phyloP scores from a whole-genome alignment of 1,140 invertebrate species.

The Chrysomallon squamiferum region DNA sequence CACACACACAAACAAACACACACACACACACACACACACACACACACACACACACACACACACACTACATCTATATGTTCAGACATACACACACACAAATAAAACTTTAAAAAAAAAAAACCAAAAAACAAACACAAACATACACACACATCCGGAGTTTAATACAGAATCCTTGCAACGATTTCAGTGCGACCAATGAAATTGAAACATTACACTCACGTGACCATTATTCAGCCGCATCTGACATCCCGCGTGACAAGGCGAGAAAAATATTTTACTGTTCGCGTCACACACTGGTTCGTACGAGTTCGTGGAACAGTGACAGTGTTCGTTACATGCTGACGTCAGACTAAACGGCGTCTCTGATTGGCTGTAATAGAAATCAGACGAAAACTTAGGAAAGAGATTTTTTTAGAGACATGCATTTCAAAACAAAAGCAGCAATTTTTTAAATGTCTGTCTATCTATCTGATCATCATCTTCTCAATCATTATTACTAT shows the following conservation, averaged over 20 bases:
- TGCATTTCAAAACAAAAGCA: constrained; percentile 16
- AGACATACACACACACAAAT: too few relatives aligned
- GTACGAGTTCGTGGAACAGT: constrained; percentile 78
- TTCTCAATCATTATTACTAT: too few relatives aligned
- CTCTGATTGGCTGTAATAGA: constrained; percentile 8
- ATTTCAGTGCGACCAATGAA: too few relatives aligned
- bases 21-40: too few relatives aligned
- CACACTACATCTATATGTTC: too few relatives aligned
- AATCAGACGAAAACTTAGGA: not conserved
- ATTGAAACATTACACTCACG: too few relatives aligned
- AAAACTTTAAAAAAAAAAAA: too few relatives aligned
- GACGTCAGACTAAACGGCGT: constrained; percentile 10
- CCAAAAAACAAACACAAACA: too few relatives aligned
- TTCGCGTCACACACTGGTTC: constrained; percentile 63
- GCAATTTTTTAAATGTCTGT: not conserved
- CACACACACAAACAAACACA: too few relatives aligned
- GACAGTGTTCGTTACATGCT: constrained; percentile 45
- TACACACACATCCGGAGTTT: not conserved
- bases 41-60: too few relatives aligned
- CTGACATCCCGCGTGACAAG: constrained; percentile 90
- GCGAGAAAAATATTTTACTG: constrained; percentile 87
- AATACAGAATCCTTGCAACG: not conserved
- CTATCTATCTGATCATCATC: not conserved
- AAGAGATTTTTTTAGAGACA: not conserved
- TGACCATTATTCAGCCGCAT: not conserved